These are phyloP conservation scores for Rhynchopsitta pachyrhyncha DNA, from an alignment of 2,113 vertebrate species.

Conservation along the genomic window DNA sequence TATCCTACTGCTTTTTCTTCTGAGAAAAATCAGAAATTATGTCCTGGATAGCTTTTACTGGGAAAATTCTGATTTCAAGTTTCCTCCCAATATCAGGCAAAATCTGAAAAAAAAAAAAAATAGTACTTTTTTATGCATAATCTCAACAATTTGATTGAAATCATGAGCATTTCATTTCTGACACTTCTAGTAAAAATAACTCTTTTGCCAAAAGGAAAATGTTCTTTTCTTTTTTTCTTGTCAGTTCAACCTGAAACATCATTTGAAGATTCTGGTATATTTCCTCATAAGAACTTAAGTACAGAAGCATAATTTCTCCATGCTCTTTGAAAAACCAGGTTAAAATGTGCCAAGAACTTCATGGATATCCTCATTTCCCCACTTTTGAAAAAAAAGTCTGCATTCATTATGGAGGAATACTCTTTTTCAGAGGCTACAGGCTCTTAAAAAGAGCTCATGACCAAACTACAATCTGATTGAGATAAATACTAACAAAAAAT, in stretches of 20 bases:
- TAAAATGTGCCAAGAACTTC: neutral
- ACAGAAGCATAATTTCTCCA: neutral
- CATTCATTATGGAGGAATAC: neutral
- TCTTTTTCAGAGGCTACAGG: neutral
- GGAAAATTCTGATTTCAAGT: neutral
- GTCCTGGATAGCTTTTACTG: neutral
- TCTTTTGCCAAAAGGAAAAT: neutral
- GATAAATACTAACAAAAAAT: neutral
- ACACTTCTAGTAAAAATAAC: neutral
- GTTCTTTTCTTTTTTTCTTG: neutral
- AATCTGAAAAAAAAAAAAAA: neutral
- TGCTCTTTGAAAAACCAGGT: neutral
- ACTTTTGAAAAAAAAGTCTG: neutral
- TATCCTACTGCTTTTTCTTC: neutral
- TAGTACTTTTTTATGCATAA: neutral
- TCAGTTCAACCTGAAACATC: neutral
- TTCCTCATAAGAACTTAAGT: neutral
- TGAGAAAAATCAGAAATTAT: neutral
- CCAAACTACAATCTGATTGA: neutral
- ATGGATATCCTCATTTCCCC: neutral
- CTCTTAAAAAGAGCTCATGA: neutral
- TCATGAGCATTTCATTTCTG: neutral
- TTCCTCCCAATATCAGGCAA: neutral
- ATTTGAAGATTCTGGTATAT: neutral
- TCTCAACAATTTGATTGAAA: neutral